A percentile compares a stretch with the other conserved stretches of the same genome.
phyloP scores from a whole-genome alignment of 2,113 vertebrate genomes.

The Thalassoma bifasciatum region DNA sequence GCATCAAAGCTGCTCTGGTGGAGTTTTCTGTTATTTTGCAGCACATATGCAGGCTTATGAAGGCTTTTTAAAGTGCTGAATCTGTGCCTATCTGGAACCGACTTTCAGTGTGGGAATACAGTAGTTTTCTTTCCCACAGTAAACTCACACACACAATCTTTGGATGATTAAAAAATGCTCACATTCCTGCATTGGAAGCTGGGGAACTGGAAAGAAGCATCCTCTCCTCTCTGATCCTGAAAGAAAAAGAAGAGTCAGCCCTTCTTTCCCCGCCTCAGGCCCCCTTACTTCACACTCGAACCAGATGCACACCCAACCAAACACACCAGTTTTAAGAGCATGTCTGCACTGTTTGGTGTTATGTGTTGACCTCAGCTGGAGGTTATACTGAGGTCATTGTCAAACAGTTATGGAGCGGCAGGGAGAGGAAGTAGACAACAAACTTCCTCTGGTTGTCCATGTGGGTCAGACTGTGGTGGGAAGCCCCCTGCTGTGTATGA shows the following conservation, averaged over 20 bases:
- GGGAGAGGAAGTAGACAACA: conserved; percentile 34
- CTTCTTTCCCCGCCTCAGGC: conserved; percentile 16
- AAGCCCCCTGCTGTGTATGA: neutral
- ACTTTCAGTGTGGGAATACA: conserved; percentile 50
- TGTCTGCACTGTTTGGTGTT: neutral
- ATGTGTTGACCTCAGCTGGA: conserved; percentile 6
- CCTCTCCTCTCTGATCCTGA: conserved; percentile 14
- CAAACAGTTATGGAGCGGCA: conserved; percentile 1
- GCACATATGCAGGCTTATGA: conserved; percentile 15
- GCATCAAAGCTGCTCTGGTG: conserved; percentile 53
- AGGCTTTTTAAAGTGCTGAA: conserved; percentile 57
- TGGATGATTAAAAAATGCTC: conserved; percentile 2
- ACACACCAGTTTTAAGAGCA: conserved; percentile 9
- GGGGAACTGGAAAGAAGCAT: conserved; percentile 5
- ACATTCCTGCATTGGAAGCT: conserved; percentile 3
- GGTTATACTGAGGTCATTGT: conserved; percentile 29
- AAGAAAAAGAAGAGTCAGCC: conserved; percentile 11
- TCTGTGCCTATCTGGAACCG: conserved; percentile 56
- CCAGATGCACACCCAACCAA: conserved; percentile 61
- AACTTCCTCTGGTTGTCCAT: neutral
- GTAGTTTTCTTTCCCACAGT: conserved; percentile 49
- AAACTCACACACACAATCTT: conserved; percentile 5
- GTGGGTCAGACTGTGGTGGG: neutral
- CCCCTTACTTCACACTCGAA: conserved; percentile 57
- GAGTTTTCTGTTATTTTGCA: conserved; percentile 29